phyloP scores from a whole-genome alignment of 1,140 invertebrate genomes.

The Apis cerana region DNA sequence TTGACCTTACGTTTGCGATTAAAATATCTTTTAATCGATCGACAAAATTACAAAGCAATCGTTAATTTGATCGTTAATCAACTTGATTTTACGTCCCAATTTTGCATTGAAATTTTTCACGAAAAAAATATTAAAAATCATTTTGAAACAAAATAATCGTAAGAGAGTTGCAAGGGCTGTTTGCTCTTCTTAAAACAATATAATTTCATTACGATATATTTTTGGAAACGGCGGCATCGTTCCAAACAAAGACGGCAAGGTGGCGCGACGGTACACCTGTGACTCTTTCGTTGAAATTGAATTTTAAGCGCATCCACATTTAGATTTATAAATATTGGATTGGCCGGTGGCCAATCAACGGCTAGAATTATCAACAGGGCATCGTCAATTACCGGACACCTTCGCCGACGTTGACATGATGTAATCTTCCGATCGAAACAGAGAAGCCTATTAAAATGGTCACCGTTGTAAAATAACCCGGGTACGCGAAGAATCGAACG shows the following conservation, averaged over 20 bases:
- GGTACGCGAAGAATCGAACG: neutral
- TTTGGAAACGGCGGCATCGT: constrained; percentile 21
- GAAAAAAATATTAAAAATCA: no score
- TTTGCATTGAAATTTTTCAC: no score
- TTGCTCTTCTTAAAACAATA: neutral
- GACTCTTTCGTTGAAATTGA: neutral
- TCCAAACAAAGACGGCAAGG: constrained; percentile 14
- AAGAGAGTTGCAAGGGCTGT: no score
- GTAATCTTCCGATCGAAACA: neutral
- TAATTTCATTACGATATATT: constrained; percentile 5
- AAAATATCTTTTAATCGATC: no score
- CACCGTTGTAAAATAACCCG: constrained; percentile 2
- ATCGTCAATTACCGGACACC: neutral
- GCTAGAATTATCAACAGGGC: constrained; percentile 26
- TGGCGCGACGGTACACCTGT: constrained; percentile 7
- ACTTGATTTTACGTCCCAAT: no score
- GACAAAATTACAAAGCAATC: no score
- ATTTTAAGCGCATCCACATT: constrained; percentile 19
- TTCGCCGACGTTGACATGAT: neutral
- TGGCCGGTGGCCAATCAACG: constrained; percentile 23
- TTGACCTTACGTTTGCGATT: no score
- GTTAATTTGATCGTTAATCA: no score
- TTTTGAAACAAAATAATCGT: no score
- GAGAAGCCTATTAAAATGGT: neutral
- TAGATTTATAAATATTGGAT: constrained; percentile 38